phyloP scores from a whole-genome alignment of 1,140 invertebrate genomes.

The Stegodyphus mimosarum region DNA sequence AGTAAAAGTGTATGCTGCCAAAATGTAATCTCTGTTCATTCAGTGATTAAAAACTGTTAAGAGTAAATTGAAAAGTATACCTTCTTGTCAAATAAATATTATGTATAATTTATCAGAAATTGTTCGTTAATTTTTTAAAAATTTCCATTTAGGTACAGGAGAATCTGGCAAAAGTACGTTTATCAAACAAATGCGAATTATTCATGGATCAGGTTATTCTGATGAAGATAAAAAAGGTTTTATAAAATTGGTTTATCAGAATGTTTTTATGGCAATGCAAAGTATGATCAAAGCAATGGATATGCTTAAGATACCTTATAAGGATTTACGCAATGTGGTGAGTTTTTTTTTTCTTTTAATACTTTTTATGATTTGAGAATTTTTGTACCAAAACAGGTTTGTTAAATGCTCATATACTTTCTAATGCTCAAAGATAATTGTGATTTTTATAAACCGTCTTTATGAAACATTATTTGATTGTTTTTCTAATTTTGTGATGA shows the following conservation, averaged over 20 bases:
- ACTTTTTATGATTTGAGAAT: neutral
- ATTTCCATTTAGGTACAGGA: conserved; percentile 71
- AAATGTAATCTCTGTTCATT: too few species aligned
- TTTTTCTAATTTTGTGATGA: too few species aligned
- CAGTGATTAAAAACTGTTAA: too few species aligned
- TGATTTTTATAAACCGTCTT: too few species aligned
- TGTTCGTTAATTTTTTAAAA: too few species aligned
- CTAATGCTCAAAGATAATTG: too few species aligned
- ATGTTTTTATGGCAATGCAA: conserved; percentile 99
- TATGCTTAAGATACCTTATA: conserved; percentile 96
- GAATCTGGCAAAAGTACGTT: conserved; percentile 75
- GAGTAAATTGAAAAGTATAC: too few species aligned
- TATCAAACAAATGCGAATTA: conserved; percentile 92
- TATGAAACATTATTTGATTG: too few species aligned
- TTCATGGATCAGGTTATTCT: conserved; percentile 98
- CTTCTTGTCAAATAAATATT: too few species aligned
- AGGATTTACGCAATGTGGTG: conserved; percentile 87
- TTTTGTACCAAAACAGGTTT: conserved; percentile 11
- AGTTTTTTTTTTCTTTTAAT: conserved; percentile 70
- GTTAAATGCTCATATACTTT: conserved; percentile 55
- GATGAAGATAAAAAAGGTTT: conserved; percentile 98
- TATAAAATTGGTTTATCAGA: conserved; percentile 99
- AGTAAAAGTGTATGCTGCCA: too few species aligned
- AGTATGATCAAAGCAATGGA: conserved; percentile 99
- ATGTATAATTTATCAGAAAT: too few species aligned